Percentiles rank a stretch among this genome's conserved stretches.
Conservation (phyloP, 2,113 vertebrate genomes). For the Phocoena phocoena region DNA sequence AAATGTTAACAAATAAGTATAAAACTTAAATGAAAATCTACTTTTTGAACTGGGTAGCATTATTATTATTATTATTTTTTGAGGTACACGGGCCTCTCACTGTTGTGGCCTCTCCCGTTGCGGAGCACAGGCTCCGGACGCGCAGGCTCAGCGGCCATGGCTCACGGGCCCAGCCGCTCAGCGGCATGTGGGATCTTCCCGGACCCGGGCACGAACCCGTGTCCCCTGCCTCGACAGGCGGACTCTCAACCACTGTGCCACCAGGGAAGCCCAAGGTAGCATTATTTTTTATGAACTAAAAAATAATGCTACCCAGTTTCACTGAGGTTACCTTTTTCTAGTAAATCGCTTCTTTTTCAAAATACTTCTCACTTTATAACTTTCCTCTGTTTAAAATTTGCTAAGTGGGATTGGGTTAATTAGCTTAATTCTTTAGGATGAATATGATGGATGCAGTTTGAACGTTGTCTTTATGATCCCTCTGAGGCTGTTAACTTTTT, state of each 20-base stretch:
- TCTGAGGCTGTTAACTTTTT: not conserved
- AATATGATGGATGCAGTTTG: not conserved
- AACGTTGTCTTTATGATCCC: not conserved
- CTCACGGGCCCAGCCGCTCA: too few species aligned
- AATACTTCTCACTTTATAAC: not conserved
- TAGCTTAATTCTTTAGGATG: not conserved
- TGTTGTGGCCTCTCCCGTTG: too few species aligned
- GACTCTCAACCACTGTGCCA: too few species aligned
- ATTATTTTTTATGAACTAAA: not conserved
- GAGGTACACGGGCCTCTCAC: too few species aligned
- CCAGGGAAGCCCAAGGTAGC: too few species aligned
- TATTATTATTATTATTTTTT: too few species aligned
- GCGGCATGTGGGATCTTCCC: too few species aligned
- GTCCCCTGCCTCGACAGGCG: too few species aligned
- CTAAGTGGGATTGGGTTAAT: not conserved
- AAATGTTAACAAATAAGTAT: slow-evolving; percentile 13
- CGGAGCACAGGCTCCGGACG: too few species aligned
- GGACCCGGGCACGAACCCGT: too few species aligned
- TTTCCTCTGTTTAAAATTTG: not conserved
- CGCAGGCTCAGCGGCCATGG: too few species aligned
- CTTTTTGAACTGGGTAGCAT: not conserved
- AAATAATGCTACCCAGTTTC: not conserved
- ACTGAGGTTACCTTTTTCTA: slow-evolving; percentile 9
- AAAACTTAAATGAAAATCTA: not conserved
- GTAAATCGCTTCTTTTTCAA: slow-evolving; percentile 30